These are phyloP conservation scores for Pipra filicauda DNA, from an alignment of 2,113 vertebrate species.

Conservation along the genomic window DNA sequence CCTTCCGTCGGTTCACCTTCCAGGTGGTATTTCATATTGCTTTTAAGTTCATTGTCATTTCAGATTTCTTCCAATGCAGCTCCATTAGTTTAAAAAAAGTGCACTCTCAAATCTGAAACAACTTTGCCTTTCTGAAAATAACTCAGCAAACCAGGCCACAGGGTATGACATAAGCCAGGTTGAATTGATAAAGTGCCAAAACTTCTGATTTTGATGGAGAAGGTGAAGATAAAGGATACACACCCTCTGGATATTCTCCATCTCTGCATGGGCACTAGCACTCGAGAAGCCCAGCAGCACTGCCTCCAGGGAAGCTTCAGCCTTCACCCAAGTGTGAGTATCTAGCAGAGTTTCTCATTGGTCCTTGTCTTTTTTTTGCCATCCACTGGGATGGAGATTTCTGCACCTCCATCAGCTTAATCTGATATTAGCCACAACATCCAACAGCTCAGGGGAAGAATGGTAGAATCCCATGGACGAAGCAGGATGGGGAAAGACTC, in stretches of 20 bases:
- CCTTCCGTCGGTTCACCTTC: neutral
- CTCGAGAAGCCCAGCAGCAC: neutral
- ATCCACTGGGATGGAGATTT: rapidly evolving
- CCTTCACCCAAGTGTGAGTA: rapidly evolving
- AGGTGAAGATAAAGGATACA: neutral
- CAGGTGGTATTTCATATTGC: neutral
- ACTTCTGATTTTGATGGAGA: too few species aligned
- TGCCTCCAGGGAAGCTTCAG: neutral
- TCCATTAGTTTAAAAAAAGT: neutral
- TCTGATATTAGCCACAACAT: neutral
- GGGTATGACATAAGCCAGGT: neutral
- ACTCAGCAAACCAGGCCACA: neutral
- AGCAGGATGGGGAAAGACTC: neutral
- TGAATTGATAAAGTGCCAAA: neutral
- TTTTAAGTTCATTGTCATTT: neutral
- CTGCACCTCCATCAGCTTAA: neutral
- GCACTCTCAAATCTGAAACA: neutral
- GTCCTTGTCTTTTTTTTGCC: neutral
- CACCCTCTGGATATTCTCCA: rapidly evolving
- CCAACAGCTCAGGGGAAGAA: neutral
- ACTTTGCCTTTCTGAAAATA: neutral
- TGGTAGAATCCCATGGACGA: neutral
- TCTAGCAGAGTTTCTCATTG: rapidly evolving
- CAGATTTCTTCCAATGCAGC: neutral
- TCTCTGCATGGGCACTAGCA: rapidly evolving